phyloP scores from a whole-genome alignment of 2,888 invertebrate genomes.

The Myopa testacea region DNA sequence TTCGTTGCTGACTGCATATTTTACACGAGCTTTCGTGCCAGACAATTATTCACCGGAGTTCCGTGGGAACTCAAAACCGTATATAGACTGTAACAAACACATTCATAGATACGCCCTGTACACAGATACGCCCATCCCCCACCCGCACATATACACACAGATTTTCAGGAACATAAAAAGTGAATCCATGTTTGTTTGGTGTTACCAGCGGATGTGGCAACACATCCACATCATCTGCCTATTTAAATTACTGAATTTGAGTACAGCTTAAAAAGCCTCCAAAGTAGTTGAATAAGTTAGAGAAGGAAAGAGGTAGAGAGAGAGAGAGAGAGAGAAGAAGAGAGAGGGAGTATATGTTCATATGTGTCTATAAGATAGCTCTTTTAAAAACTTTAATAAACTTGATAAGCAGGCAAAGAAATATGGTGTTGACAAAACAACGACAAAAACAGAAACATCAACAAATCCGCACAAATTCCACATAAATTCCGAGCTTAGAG shows the following conservation, averaged over 20 bases:
- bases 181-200: background rate
- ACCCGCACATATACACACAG: background rate
- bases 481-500: background rate
- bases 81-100: background rate
- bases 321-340: background rate
- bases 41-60: conserved; percentile 20
- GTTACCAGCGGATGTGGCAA: conserved; percentile 1
- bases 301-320: background rate
- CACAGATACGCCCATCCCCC: background rate
- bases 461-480: background rate
- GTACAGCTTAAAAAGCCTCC: background rate
- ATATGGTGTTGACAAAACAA: background rate
- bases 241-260: background rate
- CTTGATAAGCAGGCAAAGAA: background rate
- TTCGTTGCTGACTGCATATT: background rate
- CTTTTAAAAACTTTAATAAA: background rate
- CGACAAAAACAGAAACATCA: background rate
- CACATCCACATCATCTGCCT: background rate
- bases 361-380: background rate
- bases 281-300: background rate
- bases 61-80: background rate
- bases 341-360: background rate
- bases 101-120: background rate
- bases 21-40: conserved; percentile 11
- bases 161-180: background rate